Base-by-base conservation (phyloP, 2,888 invertebrate species). In the Tineola bisselliella region DNA sequence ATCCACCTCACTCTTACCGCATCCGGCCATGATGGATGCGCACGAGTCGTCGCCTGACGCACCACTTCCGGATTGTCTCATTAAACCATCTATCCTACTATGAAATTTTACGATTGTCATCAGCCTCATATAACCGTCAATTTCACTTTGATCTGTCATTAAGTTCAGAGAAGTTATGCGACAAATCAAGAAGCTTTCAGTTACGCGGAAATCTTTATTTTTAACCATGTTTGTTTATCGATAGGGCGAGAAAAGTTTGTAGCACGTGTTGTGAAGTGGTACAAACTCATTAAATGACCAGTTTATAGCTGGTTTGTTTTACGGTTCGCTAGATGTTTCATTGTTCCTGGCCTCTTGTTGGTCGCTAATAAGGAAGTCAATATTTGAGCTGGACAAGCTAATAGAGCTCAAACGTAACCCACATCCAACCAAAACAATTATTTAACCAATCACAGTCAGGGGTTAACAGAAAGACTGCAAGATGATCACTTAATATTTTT, bases 341-440 rank as follows among this genome's bases (percentile, higher is more conserved):
- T 83, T 82, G 83, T 82, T 84, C 75, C 69, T 66, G 66, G 65
- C 69, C 70, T 63, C 62, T 63, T 33, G 17, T 64, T 62, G 68
- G 70, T 68, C 67, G 70, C 76, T 83, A 84, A 86, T 82, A 79
- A 84, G 86, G 86, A 86, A 86, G 84, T 79, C 71, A 84, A 84
- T 81, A 79, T 84, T 84, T 81, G 77, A 71, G 75, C 70, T 68
- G 74, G 71, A 69, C 73, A 15, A 3, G 25, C 54, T 25, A 54
- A 54, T 54, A 54, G 25, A 15, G 56, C 25, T 2, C 56, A 25
- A 33, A 58, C 58, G 33, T 58, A 58, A 58, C 33, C 58, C 33
- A 58, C 58, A 19, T 58, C 33, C 3, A 33, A 31, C 1, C 4
- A 15, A 15, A 33, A 58, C 58, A 33, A 6, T 38, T 38, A 10